phyloP scores from a whole-genome alignment of 2,797 vertebrate genomes.

The Chrosomus eos region DNA sequence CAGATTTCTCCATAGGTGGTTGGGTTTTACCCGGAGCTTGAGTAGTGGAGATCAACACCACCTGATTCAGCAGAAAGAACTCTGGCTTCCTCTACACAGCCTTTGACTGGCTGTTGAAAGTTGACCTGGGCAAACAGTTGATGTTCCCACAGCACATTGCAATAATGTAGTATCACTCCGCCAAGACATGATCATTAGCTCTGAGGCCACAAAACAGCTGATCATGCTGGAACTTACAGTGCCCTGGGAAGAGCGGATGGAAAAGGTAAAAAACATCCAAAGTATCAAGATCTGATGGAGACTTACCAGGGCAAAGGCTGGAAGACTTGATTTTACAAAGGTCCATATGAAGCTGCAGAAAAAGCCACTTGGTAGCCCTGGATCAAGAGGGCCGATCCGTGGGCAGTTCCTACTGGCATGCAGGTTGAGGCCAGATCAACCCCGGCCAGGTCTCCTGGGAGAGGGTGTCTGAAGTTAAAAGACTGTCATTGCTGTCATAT shows the following conservation, averaged over 20 bases:
- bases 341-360: background rate
- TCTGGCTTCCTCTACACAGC: too few species aligned
- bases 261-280: background rate
- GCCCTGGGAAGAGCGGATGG: constrained; percentile 28
- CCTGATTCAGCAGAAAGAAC: background rate
- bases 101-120: constrained; percentile 11
- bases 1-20: background rate
- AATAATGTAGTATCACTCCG: background rate
- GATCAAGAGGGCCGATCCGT: background rate
- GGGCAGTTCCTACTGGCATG: background rate
- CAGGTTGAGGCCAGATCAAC: too few species aligned
- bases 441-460: too few species aligned
- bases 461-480: too few species aligned
- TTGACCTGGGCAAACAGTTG: constrained; percentile 12
- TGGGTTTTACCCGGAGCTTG: background rate
- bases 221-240: constrained; percentile 23
- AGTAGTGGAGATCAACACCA: background rate
- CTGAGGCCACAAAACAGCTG: constrained; percentile 11
- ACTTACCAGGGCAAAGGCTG: background rate
- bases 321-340: background rate
- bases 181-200: constrained; percentile 6
- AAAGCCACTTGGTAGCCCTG: background rate
- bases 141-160: constrained; percentile 21
- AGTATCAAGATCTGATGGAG: background rate
- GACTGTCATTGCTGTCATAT: too few species aligned